Evolutionary conservation across 2,888 invertebrate species (phyloP), one percentile per base, ranked within the genome.

Genomic region (Ptychoptera contaminata): DNA sequence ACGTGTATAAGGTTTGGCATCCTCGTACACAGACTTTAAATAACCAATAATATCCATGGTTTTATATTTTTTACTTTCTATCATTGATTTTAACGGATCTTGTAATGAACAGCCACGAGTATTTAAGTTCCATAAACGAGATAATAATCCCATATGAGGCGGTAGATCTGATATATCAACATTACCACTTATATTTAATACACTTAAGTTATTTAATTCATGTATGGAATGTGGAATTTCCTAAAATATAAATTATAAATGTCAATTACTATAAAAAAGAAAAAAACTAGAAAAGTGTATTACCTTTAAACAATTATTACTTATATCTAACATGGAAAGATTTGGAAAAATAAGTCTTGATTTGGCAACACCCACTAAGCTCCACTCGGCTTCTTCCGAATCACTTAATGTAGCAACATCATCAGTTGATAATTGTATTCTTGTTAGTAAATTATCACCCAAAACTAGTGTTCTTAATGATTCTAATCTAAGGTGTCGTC

Each of bases 101-200:
- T 81, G 80, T 10, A 93, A 69, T 23, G 79, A 73, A 58, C 97
- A 97, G 2, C 91, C 91, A 37, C 82, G 76, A 2, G 94, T 85
- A 63, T 90, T 92, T 35, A 98, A 69, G 67, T 93, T 96, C 96
- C 97, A 97, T 35, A 98, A 71, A n/a, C 92, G 79, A 1, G 85
- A 83, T 2, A 97, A 72, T 8, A 94, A 69, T 0, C 98, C 97
- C 79, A 98, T 83, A 63, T 94, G 90, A 0, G 96, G 85, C 1
- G 97, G 97, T 44, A 98, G 73, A 57, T 92, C 85, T 6, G 75
- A 76, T 43, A 92, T 77, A 35, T 88, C 88, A 68, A 70, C 54
- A 64, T 62, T 66, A 5, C 66, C 65, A 57, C 88, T 87, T 40
- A 97, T 76, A 61, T 94, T 96, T 35, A 97, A 71, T 35, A 96